Base-by-base conservation (phyloP, 1,140 invertebrate species). In the Lordiphosa collinella region DNA sequence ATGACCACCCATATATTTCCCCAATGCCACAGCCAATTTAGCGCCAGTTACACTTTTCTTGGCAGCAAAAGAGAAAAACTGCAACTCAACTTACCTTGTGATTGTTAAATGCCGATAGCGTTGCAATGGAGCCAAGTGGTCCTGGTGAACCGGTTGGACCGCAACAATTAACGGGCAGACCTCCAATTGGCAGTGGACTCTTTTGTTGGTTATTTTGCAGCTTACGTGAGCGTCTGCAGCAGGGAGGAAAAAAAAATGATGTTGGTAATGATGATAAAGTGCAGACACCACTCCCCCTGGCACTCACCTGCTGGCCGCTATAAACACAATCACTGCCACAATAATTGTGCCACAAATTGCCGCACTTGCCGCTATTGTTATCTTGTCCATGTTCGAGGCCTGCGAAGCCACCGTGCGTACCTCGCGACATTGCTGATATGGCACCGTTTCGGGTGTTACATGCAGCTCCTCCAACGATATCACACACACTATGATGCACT, bases 261-360 rank as follows among this genome's bases (percentile, higher is more conserved):
- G 29, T 18, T 13, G 16, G 16, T 47, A 6, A 58, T 57, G 52
- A 44, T 73, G 49, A 49, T 67, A 8, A 52, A 65, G 25, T 53
- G 16, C 7, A 46, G 47, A 59, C 52, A 54, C 47, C 37, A 46
- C 56, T 46, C 41, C 18, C 41, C 41, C 25, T 13, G 41, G 25
- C 25, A 58, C 70, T 58, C 76, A 89, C 53, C 94, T 91, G 65
- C 94, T 95, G 10, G 96, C 95, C 29, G 95, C 95, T 25, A 97
- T 93, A 86, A 97, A 97, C 48, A 97, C 93, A 48, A 97, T 93
- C 7, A 95, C 94, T 1, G 95, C 96, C 22, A 97, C 92, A 34
- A 97, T 93, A 59, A 98, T 96, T 14, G 96, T 96, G n/a, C 94
- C 95, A 87, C 95, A 97, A 73, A 97, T 96, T n/a, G 95, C 95